Base-by-base conservation (phyloP, 2,113 vertebrate genomes). In the Carettochelys insculpta region DNA sequence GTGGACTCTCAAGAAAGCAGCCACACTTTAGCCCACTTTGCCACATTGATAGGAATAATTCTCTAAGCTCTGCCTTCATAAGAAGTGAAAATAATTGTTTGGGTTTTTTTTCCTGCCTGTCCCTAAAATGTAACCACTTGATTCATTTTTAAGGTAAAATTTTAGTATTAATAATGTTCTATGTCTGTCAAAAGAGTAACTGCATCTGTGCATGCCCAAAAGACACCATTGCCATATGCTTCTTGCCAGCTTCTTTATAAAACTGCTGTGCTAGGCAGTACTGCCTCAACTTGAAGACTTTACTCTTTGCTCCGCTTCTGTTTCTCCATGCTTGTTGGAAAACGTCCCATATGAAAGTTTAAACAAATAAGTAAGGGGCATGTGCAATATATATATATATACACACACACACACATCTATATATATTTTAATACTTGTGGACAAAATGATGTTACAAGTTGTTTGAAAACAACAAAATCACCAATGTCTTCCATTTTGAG, bases 391-490 rank as follows among this genome's bases (percentile, higher is more conserved):
- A 97, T 97, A 94, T 91, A 96, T 96, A 95, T 97, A 97, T 94
- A 97, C 78, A 98, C n/a, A n/a, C n/a, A n/a, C n/a, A n/a, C n/a
- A n/a, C 98, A 97, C 94, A 97, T 96, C 98, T 99, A 98, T 99
- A 98, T 98, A 99, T 99, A 99, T 99, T 99, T 98, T 98, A 98
- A 99, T 98, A 98, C 98, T 98, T 98, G 98, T 98, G 98, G 98
- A 99, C 99, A 99, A 99, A 99, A 97, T 91, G 93, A 97, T 96
- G 99, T 99, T 99, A 99, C 98, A 98, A 99, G 99, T 99, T 99
- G 99, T 99, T 99, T 98, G 98, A 99, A 98, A 99, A 99, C 99
- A 99, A 99, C 99, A 99, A 99, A 99, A 99, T 99, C 99, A 99
- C 99, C 99, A 99, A 99, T 98, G 99, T 99, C 99, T 99, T 99